Percentiles rank a stretch among this genome's conserved stretches.
Evolutionary conservation across 1,140 invertebrate species (phyloP).

Genomic region (Drosophila simulans): DNA sequence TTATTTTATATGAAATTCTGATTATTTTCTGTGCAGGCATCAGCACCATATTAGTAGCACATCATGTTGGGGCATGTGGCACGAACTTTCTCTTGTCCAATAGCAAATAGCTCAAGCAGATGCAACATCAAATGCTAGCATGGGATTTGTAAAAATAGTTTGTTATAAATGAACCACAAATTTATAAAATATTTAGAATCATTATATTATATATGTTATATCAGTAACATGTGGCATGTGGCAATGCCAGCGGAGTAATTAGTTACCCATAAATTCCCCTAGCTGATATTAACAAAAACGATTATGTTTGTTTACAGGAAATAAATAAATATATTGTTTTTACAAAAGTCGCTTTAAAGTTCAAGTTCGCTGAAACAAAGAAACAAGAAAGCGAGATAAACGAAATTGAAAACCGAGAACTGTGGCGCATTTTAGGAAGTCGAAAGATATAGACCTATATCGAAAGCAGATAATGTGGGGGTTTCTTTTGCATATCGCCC

Average conservation of each 20-base stretch:
- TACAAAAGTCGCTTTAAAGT: slow-evolving; percentile 7
- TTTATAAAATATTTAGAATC: no score
- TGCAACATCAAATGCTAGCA: neutral
- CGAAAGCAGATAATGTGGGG: slow-evolving; percentile 22
- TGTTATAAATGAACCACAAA: no score
- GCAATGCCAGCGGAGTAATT: neutral
- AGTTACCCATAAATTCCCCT: neutral
- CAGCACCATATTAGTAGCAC: neutral
- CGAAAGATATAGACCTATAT: slow-evolving; percentile 16
- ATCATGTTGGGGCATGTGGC: slow-evolving; percentile 4
- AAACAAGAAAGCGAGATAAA: slow-evolving; percentile 15
- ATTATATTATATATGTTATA: no score
- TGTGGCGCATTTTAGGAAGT: slow-evolving; percentile 10
- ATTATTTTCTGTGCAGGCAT: slow-evolving; percentile 10
- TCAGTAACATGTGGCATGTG: no score
- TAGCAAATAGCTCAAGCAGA: slow-evolving; percentile 8
- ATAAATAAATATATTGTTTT: slow-evolving; percentile 1
- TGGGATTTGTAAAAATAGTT: neutral
- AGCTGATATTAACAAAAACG: slow-evolving; percentile 5
- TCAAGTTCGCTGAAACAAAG: slow-evolving; percentile 16
- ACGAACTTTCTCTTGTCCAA: slow-evolving; percentile 27
- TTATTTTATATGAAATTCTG: no score
- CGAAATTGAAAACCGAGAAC: neutral
- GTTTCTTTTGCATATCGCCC: slow-evolving; percentile 27
- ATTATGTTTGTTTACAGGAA: slow-evolving; percentile 43